Base-by-base conservation (phyloP, 2,888 invertebrate species). In the Nomada fabriciana region DNA sequence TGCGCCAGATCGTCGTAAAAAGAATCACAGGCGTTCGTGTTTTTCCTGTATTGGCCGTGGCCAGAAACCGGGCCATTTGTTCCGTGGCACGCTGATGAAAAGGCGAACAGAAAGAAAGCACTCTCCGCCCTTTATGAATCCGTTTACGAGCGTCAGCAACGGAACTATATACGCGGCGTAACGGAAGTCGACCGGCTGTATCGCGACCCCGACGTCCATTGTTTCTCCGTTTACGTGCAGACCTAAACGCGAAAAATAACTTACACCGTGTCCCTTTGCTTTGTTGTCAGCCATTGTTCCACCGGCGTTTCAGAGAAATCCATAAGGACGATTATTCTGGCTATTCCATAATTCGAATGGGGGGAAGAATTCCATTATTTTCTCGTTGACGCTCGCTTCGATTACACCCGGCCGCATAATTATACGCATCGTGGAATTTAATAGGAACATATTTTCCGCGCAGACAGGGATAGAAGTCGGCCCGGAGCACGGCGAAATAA, bases 151-250 rank as follows among this genome's bases (percentile, higher is more conserved):
- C 67, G 68, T 68, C 57, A 25, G 57, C 20, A 20, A 36, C 55
- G 36, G 29, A 25, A 67, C 65, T 47, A 47, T 47, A 15, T 47
- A 57, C 65, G 53, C 71, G 25, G 50, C 68, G 79, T 47, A 69
- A 13, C 76, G 84, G 67, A 75, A 85, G 85, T 80, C 61, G 79
- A 84, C 80, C 76, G 75, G 67, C 77, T 77, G 73, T 50, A 67
- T 36, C 70, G 59, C 59, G 57, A n/a, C 68, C 25, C 65, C 10
- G 10, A 1, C 23, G 20, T 20, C 70, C 61, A 61, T 80, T 80
- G 80, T 80, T 80, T 61, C 78, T 23, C 71, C 78, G 47, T 80
- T 80, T 77, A 50, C 67, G 71, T 20, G 61, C 61, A 2, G 47
- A 36, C 55, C 55, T 61, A 47, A 77, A 47, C 69, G 42, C 55